Evolutionary conservation across 2,113 vertebrate species (phyloP).

Genomic region (Leptobrachium ailaonicum): DNA sequence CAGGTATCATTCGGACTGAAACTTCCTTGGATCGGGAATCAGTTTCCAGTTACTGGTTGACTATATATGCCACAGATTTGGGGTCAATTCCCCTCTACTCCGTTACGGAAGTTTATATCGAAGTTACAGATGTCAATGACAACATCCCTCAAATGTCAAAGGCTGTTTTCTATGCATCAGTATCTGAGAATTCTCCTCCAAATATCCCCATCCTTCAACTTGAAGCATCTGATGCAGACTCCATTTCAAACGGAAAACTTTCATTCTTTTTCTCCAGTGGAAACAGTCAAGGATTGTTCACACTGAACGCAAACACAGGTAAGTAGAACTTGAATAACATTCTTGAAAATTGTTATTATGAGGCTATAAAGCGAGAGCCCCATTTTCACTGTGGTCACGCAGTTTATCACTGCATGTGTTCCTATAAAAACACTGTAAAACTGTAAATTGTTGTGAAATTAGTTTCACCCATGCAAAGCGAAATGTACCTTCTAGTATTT

Average conservation of each 20-base stretch:
- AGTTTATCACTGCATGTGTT: too few species aligned
- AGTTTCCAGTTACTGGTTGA: slow-evolving; percentile 84
- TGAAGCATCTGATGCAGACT: slow-evolving; percentile 79
- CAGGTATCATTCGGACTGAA: slow-evolving; percentile 82
- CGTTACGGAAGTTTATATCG: slow-evolving; percentile 88
- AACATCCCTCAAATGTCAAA: slow-evolving; percentile 85
- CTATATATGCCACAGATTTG: slow-evolving; percentile 81
- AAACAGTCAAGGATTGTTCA: slow-evolving; percentile 76
- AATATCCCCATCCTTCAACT: slow-evolving; percentile 77
- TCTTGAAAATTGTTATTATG: too few species aligned
- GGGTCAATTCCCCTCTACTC: slow-evolving; percentile 81
- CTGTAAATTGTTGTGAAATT: too few species aligned
- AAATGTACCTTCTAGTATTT: too few species aligned
- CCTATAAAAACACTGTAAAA: too few species aligned
- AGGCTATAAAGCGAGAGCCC: too few species aligned
- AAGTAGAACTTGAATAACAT: slow-evolving; percentile 40
- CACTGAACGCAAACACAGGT: slow-evolving; percentile 83
- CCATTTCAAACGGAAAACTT: slow-evolving; percentile 79
- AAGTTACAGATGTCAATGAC: slow-evolving; percentile 90
- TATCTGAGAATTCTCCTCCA: slow-evolving; percentile 78
- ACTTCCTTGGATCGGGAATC: slow-evolving; percentile 80
- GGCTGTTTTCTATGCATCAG: slow-evolving; percentile 83
- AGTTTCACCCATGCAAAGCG: too few species aligned
- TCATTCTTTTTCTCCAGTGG: slow-evolving; percentile 83
- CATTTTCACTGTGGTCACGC: too few species aligned